Evolutionary conservation across 53 echinoderm and acorn worm genomes (phyloP).

Genomic region (Temnopleurus reevesii): DNA sequence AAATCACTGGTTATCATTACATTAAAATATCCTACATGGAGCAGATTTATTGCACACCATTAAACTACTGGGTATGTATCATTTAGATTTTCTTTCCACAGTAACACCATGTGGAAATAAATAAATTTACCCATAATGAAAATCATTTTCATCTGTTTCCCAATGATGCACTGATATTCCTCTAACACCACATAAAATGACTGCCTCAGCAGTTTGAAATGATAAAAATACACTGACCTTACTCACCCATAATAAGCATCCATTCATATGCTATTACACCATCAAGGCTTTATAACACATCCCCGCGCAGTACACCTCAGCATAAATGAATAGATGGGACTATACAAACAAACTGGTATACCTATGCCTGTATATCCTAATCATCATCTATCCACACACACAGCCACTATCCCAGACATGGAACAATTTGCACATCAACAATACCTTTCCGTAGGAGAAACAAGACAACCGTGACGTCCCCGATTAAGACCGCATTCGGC

Average conservation of each 20-base stretch:
- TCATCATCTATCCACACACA: background rate
- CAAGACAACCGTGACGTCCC: slow-evolving; percentile 8
- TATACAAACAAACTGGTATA: background rate
- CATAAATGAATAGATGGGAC: slow-evolving; percentile 1
- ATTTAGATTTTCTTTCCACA: too few species aligned
- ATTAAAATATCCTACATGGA: too few species aligned
- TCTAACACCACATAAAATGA: too few species aligned
- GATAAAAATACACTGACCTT: background rate
- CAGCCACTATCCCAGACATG: background rate
- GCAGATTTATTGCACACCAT: too few species aligned
- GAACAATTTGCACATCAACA: background rate
- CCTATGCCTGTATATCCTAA: background rate
- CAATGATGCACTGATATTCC: too few species aligned
- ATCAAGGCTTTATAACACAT: background rate
- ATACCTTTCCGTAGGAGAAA: background rate
- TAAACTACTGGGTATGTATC: too few species aligned
- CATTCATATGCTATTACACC: background rate
- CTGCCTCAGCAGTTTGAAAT: too few species aligned
- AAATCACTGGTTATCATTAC: too few species aligned
- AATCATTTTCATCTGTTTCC: too few species aligned
- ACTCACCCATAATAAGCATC: background rate
- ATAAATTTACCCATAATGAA: too few species aligned
- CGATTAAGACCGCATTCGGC: slow-evolving; percentile 16
- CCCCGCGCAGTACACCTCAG: background rate
- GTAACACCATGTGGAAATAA: too few species aligned